Base-by-base conservation (phyloP, 2,797 vertebrate genomes). In the Furcifer pardalis region DNA sequence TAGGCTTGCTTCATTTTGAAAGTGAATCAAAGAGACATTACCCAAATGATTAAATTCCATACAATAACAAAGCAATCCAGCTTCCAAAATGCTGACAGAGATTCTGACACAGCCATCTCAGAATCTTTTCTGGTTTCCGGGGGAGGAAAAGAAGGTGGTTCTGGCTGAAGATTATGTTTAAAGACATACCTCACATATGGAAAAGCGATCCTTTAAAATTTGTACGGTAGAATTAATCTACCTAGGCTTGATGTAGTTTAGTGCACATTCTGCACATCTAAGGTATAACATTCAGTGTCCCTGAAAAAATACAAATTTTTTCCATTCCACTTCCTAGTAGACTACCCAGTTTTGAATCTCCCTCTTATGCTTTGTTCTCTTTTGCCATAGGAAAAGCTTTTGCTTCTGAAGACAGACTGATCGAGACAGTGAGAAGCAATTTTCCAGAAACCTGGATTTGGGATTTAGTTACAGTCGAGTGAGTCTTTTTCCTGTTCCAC, bases 401-500 rank as follows among this genome's bases (percentile, higher is more conserved):
- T 2, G 46, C 0, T 0, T 0, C 3, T 46, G 0, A 0, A 27
- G 1, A 4, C 56, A 5, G 32, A 23, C 32, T 86, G 19, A 75
- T 21, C 0, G 92, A 87, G 79, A 91, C 35, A 35, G 65, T 95
- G 82, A 91, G 95, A 79, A 93, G 87, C 19, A 82, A 86, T 56
- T 96, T 96, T 76, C 94, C 95, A 0, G 93, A 95, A 89, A 96
- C 94, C 1, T 96, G 95, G 95, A 91, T 96, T 52, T 96, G 95
- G 95, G 83, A 94, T 44, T 80, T 95, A 2, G 1, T 95, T 81
- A 35, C 32, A 17, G 77, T 92, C 0, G 9, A 95, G 96, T 96
- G 35, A 95, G 95, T 91, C 35, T 86, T 81, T 87, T 79, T 68
- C 60, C 66, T 23, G 62, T 84, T 73, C 23, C 21, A 83, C 81